Percentiles rank a stretch among this genome's conserved stretches.
These are phyloP conservation scores for Drosophila varians DNA, from an alignment of 1,140 invertebrate genomes.

Conservation along the genomic window DNA sequence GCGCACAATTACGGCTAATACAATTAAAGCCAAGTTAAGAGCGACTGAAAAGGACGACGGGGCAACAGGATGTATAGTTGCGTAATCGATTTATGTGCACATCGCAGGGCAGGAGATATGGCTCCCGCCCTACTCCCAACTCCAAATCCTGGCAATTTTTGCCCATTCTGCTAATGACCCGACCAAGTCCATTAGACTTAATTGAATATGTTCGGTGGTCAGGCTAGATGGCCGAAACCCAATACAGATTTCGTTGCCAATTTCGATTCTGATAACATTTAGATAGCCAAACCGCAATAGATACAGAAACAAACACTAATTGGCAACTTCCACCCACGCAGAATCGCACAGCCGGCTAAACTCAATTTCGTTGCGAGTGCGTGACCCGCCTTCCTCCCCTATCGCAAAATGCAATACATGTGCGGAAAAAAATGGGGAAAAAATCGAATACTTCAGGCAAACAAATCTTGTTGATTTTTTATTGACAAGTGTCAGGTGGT, in stretches of 20 bases:
- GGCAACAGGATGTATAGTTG: constrained; percentile 43
- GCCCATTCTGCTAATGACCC: constrained; percentile 55
- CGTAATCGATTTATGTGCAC: constrained; percentile 78
- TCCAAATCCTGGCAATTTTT: not conserved
- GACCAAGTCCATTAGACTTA: constrained; percentile 73
- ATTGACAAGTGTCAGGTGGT: constrained; percentile 53
- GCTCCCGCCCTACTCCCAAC: not conserved
- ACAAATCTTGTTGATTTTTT: constrained; percentile 41
- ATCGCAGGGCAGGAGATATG: constrained; percentile 44
- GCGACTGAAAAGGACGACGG: not conserved
- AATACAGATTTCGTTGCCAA: constrained; percentile 23
- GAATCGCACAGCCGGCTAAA: constrained; percentile 15
- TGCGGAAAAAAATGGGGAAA: constrained; percentile 28
- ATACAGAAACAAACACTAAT: constrained; percentile 54
- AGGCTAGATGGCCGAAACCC: constrained; percentile 22
- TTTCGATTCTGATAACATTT: constrained; percentile 42
- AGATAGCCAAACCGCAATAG: constrained; percentile 32
- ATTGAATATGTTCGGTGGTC: constrained; percentile 66
- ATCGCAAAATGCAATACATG: constrained; percentile 7
- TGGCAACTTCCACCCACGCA: constrained; percentile 39
- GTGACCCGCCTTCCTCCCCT: not conserved
- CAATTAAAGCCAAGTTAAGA: constrained; percentile 75
- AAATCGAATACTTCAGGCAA: constrained; percentile 26
- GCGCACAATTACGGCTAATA: constrained; percentile 79
- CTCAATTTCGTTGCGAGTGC: constrained; percentile 26